Evolutionary conservation across 92 coral and sea anemone species (phyloP).

Genomic region (Phenganax marumi): DNA sequence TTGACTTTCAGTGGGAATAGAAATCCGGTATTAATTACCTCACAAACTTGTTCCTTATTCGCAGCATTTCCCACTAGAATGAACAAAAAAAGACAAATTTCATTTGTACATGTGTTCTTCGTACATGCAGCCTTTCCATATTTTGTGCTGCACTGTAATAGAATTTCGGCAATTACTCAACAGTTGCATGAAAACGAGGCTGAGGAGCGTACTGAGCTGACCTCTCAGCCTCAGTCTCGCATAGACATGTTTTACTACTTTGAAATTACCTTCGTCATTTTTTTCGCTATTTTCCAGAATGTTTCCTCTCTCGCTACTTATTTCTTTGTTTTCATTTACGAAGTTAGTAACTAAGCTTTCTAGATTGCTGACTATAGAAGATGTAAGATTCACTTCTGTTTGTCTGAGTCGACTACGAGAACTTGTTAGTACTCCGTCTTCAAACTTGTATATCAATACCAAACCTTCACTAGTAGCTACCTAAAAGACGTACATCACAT

Average conservation of each 20-base stretch:
- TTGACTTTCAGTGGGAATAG: too few species aligned
- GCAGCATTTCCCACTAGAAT: neutral
- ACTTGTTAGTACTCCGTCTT: constrained; percentile 25
- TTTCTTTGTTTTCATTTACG: neutral
- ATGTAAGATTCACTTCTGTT: constrained; percentile 14
- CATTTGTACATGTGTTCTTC: too few species aligned
- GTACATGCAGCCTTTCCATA: too few species aligned
- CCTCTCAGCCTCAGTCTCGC: too few species aligned
- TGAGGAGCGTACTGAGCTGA: too few species aligned
- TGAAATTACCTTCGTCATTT: neutral
- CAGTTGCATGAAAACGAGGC: too few species aligned
- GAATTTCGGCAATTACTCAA: too few species aligned
- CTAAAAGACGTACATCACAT: neutral
- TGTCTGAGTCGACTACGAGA: constrained; percentile 36
- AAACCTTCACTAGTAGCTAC: constrained; percentile 38
- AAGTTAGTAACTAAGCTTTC: neutral
- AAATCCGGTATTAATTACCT: too few species aligned
- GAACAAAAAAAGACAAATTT: too few species aligned
- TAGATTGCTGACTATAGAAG: constrained; percentile 18
- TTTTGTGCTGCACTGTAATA: too few species aligned
- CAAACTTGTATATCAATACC: constrained; percentile 39
- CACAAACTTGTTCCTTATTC: too few species aligned
- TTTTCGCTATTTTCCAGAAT: neutral
- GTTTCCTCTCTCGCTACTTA: neutral
- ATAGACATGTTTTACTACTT: too few species aligned